Conservation (phyloP, 2,797 vertebrate genomes). For the Anguilla obscura region DNA sequence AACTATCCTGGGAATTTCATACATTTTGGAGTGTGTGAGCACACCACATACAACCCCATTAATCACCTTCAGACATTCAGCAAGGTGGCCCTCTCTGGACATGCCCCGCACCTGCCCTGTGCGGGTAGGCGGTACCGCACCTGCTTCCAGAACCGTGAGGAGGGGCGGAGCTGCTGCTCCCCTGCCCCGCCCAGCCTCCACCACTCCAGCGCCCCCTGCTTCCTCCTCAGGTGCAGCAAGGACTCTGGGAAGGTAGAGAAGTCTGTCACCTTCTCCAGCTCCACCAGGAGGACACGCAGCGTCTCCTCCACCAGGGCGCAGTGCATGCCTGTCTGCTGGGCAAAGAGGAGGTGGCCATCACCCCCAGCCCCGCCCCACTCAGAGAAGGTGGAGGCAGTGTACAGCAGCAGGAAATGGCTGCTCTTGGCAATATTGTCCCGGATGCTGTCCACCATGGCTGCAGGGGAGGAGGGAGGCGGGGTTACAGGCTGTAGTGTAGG, state of each 20-base stretch:
- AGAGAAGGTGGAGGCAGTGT: constrained; percentile 63
- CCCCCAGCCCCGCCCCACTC: background rate
- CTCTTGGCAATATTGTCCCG: constrained; percentile 83
- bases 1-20: no score
- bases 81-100: background rate
- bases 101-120: background rate
- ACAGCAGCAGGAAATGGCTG: constrained; percentile 83
- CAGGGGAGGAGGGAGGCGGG: constrained; percentile 30
- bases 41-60: background rate
- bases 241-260: constrained; percentile 82
- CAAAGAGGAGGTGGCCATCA: constrained; percentile 56
- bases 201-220: constrained; percentile 75
- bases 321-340: constrained; percentile 82
- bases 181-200: constrained; percentile 63
- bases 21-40: no score
- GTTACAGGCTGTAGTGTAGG: no score
- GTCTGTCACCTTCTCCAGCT: constrained; percentile 80
- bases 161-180: background rate
- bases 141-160: constrained; percentile 82
- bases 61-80: background rate
- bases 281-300: constrained; percentile 81
- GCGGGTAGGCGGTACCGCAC: constrained; percentile 83
- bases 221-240: constrained; percentile 80
- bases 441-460: constrained; percentile 76
- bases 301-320: constrained; percentile 77